Base-by-base conservation (phyloP, 2,888 invertebrate genomes). In the Hypomecis atomaria region DNA sequence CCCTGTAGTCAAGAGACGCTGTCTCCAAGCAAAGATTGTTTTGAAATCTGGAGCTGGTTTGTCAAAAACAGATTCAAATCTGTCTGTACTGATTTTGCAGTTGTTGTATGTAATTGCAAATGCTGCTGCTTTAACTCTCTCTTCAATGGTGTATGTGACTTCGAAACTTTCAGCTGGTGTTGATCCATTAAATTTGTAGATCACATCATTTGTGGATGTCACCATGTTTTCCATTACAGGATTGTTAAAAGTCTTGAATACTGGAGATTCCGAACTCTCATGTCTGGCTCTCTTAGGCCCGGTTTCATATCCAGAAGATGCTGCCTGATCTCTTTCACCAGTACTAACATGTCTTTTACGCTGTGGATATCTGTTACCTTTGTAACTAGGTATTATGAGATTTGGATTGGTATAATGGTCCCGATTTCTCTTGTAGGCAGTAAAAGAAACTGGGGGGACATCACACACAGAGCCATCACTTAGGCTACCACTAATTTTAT, bases 41-140 rank as follows among this genome's bases (percentile, higher is more conserved):
- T 92, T 87, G 65, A 89, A 92, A 76, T 93, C 92, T 47, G 93
- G 93, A 55, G 93, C 92, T 45, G 90, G 90, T 78, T 93, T 93
- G 55, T 88, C 87, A 80, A 78, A 90, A 8, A 82, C 45, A 42
- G 78, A 67, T 77, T 92, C 87, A 86, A 93, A 93, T 72, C 83
- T 88, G 0, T 87, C 83, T 56, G 88, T 82, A 56, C 84, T 89
- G n/a, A 87, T 84, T 81, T 84, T 90, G 68, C 93, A 93, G 63
- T 93, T 93, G 66, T 87, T 88, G 66, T 90, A 89, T 13, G 84
- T 85, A 71, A 93, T 84, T 38, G 93, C 92, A 81, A 81, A 88
- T 44, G 92, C 92, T 62, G 93, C 92, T 54, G 87, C 86, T 69
- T 75, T 81, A 0, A 93, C 84, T 74, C 87, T 83, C 76, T 93